Percentiles rank a stretch among this genome's conserved stretches.
Evolutionary conservation across 2,797 vertebrate genomes (phyloP).

Genomic region (Columba guinea): DNA sequence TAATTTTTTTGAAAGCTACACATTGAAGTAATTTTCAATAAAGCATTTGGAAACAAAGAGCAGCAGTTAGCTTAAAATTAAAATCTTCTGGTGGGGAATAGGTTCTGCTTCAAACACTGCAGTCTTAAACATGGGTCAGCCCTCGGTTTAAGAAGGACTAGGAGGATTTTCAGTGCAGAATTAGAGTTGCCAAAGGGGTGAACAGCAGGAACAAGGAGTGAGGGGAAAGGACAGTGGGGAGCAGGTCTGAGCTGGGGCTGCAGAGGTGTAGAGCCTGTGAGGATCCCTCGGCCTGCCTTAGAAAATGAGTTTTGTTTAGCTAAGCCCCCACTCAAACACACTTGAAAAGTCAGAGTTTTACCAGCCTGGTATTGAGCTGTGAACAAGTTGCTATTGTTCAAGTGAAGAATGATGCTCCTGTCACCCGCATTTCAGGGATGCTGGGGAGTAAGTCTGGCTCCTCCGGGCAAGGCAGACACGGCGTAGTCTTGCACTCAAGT

Average conservation of each 20-base stretch:
- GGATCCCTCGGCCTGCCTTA: conserved; percentile 6
- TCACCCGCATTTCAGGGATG: background rate
- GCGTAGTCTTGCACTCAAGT: background rate
- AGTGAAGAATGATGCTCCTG: background rate
- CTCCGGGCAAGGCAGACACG: background rate
- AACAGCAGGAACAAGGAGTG: background rate
- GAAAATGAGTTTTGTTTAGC: conserved; percentile 63
- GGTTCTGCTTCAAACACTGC: conserved; percentile 28
- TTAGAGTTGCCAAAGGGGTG: background rate
- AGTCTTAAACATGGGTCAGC: conserved; percentile 12
- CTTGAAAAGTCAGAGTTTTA: conserved; percentile 21
- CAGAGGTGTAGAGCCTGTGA: background rate
- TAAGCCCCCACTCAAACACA: conserved; percentile 63
- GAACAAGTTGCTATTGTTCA: background rate
- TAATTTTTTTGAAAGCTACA: conserved; percentile 54
- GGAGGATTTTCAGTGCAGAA: conserved; percentile 35
- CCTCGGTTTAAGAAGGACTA: conserved; percentile 40
- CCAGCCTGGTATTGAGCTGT: background rate
- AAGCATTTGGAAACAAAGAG: conserved; percentile 59
- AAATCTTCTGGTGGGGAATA: conserved; percentile 63
- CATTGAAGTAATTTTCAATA: conserved; percentile 71
- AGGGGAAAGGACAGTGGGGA: background rate
- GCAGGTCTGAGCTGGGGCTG: background rate
- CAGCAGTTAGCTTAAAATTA: conserved; percentile 60
- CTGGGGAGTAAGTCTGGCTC: background rate